phyloP scores from a whole-genome alignment of 2,797 vertebrate species.

The Poliocrania exsul region DNA sequence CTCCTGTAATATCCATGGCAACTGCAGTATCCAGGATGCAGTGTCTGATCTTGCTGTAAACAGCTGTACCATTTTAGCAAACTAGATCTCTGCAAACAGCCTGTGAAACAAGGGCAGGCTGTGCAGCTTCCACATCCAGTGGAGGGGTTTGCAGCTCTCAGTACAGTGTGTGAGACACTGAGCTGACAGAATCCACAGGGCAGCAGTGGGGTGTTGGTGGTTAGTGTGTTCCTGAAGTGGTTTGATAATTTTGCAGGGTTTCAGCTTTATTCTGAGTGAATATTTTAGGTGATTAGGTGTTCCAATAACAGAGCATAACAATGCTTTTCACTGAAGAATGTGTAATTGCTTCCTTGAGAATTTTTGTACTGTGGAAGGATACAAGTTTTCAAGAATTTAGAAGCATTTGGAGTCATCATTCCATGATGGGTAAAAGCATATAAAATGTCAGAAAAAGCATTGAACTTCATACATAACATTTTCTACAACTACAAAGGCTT shows the following conservation, averaged over 20 bases:
- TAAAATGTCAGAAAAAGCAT: background rate
- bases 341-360: background rate
- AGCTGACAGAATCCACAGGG: background rate
- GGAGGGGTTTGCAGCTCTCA: background rate
- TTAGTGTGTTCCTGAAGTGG: background rate
- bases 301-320: background rate
- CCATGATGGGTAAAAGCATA: background rate
- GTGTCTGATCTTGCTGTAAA: conserved; percentile 29
- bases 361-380: background rate
- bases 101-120: background rate
- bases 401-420: background rate
- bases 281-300: background rate
- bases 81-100: background rate
- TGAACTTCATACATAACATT: background rate
- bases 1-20: conserved; percentile 44
- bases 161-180: background rate
- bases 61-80: conserved; percentile 29
- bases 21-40: conserved; percentile 10
- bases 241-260: background rate
- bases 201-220: background rate
- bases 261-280: background rate
- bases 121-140: background rate
- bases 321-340: background rate
- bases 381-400: background rate
- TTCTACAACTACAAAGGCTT: background rate